Percentiles rank a stretch among this genome's conserved stretches.
These are phyloP conservation scores for Elephantulus edwardii DNA, from an alignment of 2,113 vertebrate genomes.

Conservation along the genomic window DNA sequence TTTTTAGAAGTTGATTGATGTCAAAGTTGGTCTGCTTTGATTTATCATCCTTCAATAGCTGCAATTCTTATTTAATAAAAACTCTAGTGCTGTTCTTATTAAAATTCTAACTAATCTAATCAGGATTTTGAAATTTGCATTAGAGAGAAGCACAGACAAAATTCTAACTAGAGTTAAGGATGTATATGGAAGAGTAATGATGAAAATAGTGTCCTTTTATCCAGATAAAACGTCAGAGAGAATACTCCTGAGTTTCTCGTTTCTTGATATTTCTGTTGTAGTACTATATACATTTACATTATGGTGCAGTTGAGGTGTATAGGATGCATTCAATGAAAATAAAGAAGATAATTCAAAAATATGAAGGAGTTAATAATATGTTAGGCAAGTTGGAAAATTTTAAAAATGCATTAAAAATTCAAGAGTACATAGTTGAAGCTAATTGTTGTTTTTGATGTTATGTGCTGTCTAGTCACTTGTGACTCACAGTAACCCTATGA, in stretches of 20 bases:
- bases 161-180: neutral
- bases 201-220: neutral
- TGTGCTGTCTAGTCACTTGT: too few species aligned
- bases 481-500: too few species aligned
- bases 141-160: neutral
- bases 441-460: too few species aligned
- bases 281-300: too few species aligned
- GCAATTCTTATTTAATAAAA: neutral
- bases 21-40: neutral
- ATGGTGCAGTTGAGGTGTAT: too few species aligned
- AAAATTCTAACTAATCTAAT: neutral
- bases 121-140: constrained; percentile 13
- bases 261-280: neutral
- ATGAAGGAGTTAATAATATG: neutral
- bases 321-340: too few species aligned
- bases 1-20: neutral
- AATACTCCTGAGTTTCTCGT: neutral
- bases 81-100: neutral
- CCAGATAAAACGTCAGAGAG: neutral
- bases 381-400: neutral
- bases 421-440: neutral
- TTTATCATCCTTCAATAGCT: neutral
- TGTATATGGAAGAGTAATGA: neutral
- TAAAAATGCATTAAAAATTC: neutral
- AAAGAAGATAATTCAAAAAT: too few species aligned